Conservation (phyloP, 2,113 vertebrate species). For the Morphnarchus princeps region DNA sequence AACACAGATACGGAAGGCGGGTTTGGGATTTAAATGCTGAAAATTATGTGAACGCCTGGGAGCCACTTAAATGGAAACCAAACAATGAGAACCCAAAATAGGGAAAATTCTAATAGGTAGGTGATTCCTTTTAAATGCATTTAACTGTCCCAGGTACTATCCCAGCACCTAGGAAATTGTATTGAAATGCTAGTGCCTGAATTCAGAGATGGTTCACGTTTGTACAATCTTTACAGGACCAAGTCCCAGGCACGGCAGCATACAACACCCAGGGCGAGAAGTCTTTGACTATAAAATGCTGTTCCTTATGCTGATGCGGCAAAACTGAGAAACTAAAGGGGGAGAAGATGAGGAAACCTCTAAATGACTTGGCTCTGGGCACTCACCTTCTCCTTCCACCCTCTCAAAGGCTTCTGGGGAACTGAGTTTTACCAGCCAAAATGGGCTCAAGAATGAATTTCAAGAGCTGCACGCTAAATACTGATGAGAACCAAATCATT, state of each 20-base stretch:
- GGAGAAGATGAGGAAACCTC: background rate
- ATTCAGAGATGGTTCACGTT: background rate
- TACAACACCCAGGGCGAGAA: background rate
- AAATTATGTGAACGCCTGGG: background rate
- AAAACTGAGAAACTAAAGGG: background rate
- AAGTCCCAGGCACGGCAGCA: accelerated
- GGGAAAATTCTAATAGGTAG: accelerated
- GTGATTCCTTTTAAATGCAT: background rate
- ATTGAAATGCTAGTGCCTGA: background rate
- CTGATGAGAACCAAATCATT: background rate
- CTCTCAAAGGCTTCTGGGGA: background rate
- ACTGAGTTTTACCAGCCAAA: background rate
- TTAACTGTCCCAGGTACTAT: background rate
- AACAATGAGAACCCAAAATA: background rate
- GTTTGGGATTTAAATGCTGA: background rate
- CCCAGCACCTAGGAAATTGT: background rate
- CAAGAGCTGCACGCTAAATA: background rate
- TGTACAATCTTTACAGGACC: background rate
- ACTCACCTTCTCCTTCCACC: background rate
- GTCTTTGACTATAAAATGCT: background rate
- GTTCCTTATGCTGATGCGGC: background rate
- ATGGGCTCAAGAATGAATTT: background rate
- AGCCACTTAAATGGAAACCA: background rate
- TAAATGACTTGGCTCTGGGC: background rate
- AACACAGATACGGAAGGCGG: background rate